These are phyloP conservation scores for Myotis brandtii DNA, from an alignment of 2,113 vertebrate genomes.

Conservation along the genomic window DNA sequence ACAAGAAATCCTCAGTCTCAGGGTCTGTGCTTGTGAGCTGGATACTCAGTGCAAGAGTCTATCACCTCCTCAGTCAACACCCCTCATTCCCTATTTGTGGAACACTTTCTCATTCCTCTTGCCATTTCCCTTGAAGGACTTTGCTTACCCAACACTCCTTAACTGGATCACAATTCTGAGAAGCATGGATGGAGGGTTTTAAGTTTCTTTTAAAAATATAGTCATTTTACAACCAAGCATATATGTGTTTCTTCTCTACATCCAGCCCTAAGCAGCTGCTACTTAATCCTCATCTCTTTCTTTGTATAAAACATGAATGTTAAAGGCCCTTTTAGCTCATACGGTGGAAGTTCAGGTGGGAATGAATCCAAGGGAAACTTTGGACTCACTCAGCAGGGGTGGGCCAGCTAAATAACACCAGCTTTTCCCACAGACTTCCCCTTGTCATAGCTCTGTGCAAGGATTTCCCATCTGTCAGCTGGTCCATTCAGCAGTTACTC, in stretches of 20 bases:
- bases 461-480: slow-evolving; percentile 86
- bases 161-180: slow-evolving; percentile 48
- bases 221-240: slow-evolving; percentile 63
- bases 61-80: slow-evolving; percentile 46
- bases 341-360: slow-evolving; percentile 86
- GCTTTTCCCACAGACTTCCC: slow-evolving; percentile 83
- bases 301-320: slow-evolving; percentile 82
- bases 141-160: slow-evolving; percentile 65
- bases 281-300: slow-evolving; percentile 74
- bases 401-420: slow-evolving; percentile 83
- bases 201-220: slow-evolving; percentile 73
- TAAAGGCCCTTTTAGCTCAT: slow-evolving; percentile 82
- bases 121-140: slow-evolving; percentile 50
- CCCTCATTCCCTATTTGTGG: background rate
- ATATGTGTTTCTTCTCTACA: slow-evolving; percentile 61
- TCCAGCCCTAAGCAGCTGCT: slow-evolving; percentile 62
- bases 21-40: background rate
- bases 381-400: slow-evolving; percentile 85
- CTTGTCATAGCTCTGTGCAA: slow-evolving; percentile 82
- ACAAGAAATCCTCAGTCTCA: background rate
- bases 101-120: background rate
- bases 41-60: background rate
- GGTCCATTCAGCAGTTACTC: slow-evolving; percentile 80
- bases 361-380: slow-evolving; percentile 87
- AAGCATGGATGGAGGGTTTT: slow-evolving; percentile 61